Evolutionary conservation across 2,888 invertebrate species (phyloP).

Genomic region (Pharmacophagus antenor): DNA sequence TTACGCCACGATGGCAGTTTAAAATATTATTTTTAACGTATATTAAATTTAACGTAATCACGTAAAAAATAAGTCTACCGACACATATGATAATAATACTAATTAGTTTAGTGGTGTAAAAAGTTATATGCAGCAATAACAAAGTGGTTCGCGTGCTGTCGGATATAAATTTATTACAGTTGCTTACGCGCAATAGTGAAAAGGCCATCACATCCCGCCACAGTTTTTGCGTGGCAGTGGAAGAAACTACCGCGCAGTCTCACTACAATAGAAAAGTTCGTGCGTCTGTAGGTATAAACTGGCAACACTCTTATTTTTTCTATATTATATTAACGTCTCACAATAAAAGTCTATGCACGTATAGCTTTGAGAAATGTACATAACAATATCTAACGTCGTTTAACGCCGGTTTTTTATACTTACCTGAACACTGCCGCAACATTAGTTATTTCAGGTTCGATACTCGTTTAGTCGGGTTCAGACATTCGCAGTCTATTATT

Average conservation of each 20-base stretch:
- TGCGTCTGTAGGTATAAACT: not conserved
- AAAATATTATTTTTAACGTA: not conserved
- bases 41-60: not conserved
- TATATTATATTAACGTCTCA: too few relatives aligned
- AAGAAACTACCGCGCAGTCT: not conserved
- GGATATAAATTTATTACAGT: not conserved
- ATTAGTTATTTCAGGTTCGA: too few relatives aligned
- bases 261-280: not conserved
- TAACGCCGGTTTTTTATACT: too few relatives aligned
- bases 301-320: not conserved
- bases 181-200: conserved; percentile 9
- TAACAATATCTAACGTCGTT: too few relatives aligned
- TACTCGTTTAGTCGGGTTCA: too few relatives aligned
- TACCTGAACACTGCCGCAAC: too few relatives aligned
- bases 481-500: too few relatives aligned
- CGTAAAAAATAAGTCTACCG: too few relatives aligned
- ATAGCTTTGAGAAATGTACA: too few relatives aligned
- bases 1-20: too few relatives aligned
- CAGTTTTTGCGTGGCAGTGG: not conserved
- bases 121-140: not conserved
- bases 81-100: too few relatives aligned
- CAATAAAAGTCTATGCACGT: too few relatives aligned
- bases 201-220: conserved; percentile 4
- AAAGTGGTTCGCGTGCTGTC: not conserved
- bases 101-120: not conserved